These are phyloP conservation scores for Aspidapion aeneum DNA, from an alignment of 2,888 invertebrate genomes.

Conservation along the genomic window DNA sequence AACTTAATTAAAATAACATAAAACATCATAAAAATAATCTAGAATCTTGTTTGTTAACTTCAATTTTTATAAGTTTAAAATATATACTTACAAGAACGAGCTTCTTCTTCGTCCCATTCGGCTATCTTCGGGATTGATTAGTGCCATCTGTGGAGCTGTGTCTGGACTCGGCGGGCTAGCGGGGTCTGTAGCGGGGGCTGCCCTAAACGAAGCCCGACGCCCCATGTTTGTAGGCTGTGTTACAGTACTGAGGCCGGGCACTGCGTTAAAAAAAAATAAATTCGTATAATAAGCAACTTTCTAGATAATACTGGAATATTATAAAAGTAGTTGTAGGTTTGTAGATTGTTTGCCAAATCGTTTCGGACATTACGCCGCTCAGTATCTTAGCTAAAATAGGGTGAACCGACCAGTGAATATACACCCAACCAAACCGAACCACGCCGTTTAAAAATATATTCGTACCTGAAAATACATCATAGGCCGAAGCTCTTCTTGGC, in stretches of 20 bases:
- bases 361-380: no score
- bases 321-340: no score
- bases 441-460: no score
- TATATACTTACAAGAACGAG: constrained; percentile 76
- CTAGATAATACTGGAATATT: background rate
- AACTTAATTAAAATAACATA: no score
- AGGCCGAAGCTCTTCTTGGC: constrained; percentile 79
- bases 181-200: constrained; percentile 55
- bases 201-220: constrained; percentile 59
- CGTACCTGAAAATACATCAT: constrained; percentile 67
- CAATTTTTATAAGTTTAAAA: no score
- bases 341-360: no score
- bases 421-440: no score
- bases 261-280: constrained; percentile 32
- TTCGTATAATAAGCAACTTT: background rate
- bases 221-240: constrained; percentile 36
- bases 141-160: constrained; percentile 22
- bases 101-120: constrained; percentile 72
- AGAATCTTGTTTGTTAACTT: no score
- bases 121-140: constrained; percentile 53
- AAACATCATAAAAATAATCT: no score
- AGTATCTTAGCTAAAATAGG: no score
- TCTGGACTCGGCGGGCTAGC: constrained; percentile 55
- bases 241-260: constrained; percentile 55
- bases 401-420: no score